Percentiles rank a stretch among this genome's conserved stretches.
phyloP scores from a whole-genome alignment of 2,888 invertebrate species.

The Ceriagrion tenellum region DNA sequence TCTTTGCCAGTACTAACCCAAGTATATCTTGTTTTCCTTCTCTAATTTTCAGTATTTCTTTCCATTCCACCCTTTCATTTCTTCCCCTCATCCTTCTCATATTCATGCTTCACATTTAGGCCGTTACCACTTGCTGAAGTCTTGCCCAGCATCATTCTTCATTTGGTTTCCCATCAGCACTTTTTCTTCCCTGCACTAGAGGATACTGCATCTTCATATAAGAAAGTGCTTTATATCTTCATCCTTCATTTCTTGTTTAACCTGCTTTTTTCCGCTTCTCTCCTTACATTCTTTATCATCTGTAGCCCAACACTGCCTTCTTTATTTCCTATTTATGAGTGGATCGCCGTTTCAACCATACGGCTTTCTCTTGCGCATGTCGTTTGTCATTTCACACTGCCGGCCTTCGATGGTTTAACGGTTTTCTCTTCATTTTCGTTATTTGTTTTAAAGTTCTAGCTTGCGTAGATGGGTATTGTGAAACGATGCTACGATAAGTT shows the following conservation, averaged over 20 bases:
- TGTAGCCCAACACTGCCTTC: not conserved
- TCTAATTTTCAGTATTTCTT: not conserved
- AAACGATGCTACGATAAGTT: too few relatives aligned
- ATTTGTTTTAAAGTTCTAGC: too few relatives aligned
- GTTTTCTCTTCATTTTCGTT: not conserved
- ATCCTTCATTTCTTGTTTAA: not conserved
- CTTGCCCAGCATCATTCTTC: not conserved
- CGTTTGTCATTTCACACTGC: not conserved
- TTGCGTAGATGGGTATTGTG: too few relatives aligned
- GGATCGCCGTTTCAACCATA: not conserved
- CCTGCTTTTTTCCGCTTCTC: not conserved
- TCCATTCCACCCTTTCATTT: not conserved
- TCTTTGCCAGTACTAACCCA: not conserved
- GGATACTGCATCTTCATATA: not conserved
- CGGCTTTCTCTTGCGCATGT: not conserved
- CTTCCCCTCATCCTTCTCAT: not conserved
- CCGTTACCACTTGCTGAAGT: not conserved
- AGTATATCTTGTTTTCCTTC: not conserved
- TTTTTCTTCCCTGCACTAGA: not conserved
- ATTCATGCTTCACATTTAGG: not conserved
- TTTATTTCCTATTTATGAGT: not conserved
- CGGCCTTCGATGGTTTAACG: not conserved
- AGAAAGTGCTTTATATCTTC: constrained; percentile 1
- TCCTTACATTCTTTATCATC: not conserved
- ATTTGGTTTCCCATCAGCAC: not conserved